Percentiles rank a stretch among this genome's conserved stretches.
Evolutionary conservation across 2,797 vertebrate genomes (phyloP).

Genomic region (Sarcophilus harrisii): DNA sequence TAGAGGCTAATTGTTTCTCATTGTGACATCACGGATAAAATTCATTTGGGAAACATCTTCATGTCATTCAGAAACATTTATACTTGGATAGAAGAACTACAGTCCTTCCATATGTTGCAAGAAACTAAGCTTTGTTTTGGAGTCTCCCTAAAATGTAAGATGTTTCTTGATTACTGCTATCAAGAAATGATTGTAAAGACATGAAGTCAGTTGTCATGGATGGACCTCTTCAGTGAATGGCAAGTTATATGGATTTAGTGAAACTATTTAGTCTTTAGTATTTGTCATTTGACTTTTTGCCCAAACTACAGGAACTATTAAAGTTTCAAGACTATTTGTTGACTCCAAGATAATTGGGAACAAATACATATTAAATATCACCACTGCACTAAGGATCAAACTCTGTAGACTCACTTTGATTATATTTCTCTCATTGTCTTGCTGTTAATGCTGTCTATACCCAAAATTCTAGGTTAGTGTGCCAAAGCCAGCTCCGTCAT

Average conservation of each 20-base stretch:
- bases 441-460: neutral
- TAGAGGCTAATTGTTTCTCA: conserved; percentile 4
- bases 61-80: conserved; percentile 38
- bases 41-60: conserved; percentile 24
- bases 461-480: neutral
- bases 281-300: conserved; percentile 1
- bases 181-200: neutral
- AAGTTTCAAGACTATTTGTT: conserved; percentile 4
- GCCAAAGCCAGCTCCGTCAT: neutral
- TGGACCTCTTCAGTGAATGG: neutral
- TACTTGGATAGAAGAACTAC: neutral
- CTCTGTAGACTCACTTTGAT: neutral
- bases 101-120: neutral
- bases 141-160: neutral
- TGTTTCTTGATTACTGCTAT: neutral
- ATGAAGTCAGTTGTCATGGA: neutral
- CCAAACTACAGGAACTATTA: neutral
- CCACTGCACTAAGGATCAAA: neutral
- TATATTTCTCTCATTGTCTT: neutral
- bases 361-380: neutral
- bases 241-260: neutral
- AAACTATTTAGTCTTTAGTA: neutral
- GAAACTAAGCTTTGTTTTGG: neutral
- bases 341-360: neutral
- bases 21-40: neutral